Conservation (phyloP, 2,888 invertebrate genomes). For the Plutella xylostella region DNA sequence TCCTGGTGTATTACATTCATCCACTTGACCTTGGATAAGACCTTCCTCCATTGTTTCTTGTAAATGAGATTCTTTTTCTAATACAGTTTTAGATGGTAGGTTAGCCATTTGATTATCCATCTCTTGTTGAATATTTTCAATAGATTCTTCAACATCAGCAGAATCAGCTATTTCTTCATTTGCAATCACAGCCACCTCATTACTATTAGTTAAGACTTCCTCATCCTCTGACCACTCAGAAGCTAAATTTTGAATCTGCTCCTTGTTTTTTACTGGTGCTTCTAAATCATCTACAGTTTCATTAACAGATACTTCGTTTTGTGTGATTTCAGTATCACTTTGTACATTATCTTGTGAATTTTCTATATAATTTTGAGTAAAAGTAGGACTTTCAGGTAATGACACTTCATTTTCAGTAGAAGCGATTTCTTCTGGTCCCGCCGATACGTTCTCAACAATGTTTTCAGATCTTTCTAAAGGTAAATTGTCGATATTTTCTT, state of each 20-base stretch:
- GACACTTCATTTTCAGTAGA: slow-evolving; percentile 6
- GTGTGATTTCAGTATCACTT: slow-evolving; percentile 2
- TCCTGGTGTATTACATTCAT: too few species aligned
- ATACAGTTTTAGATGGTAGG: too few species aligned
- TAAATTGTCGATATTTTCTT: too few species aligned
- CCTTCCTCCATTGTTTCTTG: slow-evolving; percentile 10
- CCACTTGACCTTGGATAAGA: background rate
- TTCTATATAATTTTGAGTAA: too few species aligned
- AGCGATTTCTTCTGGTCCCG: too few species aligned
- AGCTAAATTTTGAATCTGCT: slow-evolving; percentile 35
- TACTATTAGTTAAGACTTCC: slow-evolving; percentile 15
- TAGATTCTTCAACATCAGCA: slow-evolving; percentile 46
- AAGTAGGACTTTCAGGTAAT: too few species aligned
- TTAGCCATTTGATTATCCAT: slow-evolving; percentile 50
- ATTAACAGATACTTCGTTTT: slow-evolving; percentile 14
- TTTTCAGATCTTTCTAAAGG: too few species aligned
- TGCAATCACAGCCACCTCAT: slow-evolving; percentile 8
- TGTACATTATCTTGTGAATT: slow-evolving; percentile 6
- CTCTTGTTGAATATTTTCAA: slow-evolving; percentile 60
- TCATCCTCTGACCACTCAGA: slow-evolving; percentile 57
- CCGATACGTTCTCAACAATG: too few species aligned
- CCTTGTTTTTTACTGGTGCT: slow-evolving; percentile 17
- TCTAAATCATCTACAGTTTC: slow-evolving; percentile 8
- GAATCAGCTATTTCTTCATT: slow-evolving; percentile 18
- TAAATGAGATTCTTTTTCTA: too few species aligned